Percentiles rank a stretch among this genome's conserved stretches.
These are phyloP conservation scores for Drosophila vallismaia DNA, from an alignment of 2,888 invertebrate species.

Conservation along the genomic window DNA sequence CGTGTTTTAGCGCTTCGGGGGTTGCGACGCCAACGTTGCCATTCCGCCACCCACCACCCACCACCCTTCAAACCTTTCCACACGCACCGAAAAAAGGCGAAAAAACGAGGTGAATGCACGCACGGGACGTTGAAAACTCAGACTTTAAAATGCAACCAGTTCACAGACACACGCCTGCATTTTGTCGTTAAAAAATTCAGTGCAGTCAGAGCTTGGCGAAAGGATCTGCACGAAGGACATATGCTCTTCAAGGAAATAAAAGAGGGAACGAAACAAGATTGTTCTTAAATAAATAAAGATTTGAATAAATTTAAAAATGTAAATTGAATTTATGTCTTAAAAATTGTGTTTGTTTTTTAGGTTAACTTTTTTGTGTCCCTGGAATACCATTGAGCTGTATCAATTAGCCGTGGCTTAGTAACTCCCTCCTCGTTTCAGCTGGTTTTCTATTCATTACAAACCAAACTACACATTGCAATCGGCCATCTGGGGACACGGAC, in stretches of 20 bases:
- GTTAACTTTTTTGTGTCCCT: no score
- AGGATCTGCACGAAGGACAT: not conserved
- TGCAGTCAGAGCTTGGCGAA: not conserved
- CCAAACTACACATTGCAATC: conserved; percentile 29
- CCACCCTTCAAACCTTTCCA: conserved; percentile 51
- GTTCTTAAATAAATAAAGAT: not conserved
- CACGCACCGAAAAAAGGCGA: conserved; percentile 75
- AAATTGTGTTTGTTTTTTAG: no score
- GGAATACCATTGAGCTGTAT: conserved; percentile 3
- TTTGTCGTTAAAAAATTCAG: conserved; percentile 45
- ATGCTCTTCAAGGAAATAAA: conserved; percentile 27
- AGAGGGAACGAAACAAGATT: not conserved
- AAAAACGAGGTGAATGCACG: conserved; percentile 83
- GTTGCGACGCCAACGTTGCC: conserved; percentile 55
- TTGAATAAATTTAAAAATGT: no score
- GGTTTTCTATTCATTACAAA: conserved; percentile 35
- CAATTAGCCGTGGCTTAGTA: conserved; percentile 24
- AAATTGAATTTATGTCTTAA: no score
- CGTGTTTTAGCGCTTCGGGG: conserved; percentile 55
- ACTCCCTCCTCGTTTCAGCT: not conserved
- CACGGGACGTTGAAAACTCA: conserved; percentile 80
- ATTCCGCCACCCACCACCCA: conserved; percentile 29
- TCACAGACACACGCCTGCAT: conserved; percentile 48
- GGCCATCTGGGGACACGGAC: conserved; percentile 19
- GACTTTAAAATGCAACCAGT: conserved; percentile 77